phyloP scores from a whole-genome alignment of 1,140 invertebrate species.

The Eubasilissa regina region DNA sequence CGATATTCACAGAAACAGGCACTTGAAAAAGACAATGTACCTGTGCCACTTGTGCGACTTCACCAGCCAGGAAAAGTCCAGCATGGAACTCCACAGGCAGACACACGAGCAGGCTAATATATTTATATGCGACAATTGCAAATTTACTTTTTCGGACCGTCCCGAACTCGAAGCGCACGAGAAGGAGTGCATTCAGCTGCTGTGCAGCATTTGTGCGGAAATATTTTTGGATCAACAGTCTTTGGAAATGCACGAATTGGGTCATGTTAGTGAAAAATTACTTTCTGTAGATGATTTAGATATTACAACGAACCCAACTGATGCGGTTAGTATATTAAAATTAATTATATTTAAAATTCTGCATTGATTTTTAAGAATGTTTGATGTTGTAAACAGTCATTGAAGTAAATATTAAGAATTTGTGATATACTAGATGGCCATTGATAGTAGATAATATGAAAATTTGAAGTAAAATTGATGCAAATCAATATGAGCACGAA shows the following conservation, averaged over 20 bases:
- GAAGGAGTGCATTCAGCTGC: background rate
- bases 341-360: no score
- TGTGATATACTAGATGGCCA: no score
- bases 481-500: no score
- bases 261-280: background rate
- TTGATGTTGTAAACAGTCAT: no score
- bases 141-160: background rate
- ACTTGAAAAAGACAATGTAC: conserved; percentile 6
- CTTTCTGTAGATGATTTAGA: background rate
- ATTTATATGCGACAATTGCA: conserved; percentile 9
- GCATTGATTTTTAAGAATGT: no score
- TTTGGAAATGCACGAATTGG: conserved; percentile 6
- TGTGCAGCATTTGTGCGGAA: conserved; percentile 12
- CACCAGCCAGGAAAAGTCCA: conserved; percentile 5
- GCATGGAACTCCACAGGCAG: conserved; percentile 17
- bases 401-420: no score
- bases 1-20: conserved; percentile 10
- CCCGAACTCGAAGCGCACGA: background rate
- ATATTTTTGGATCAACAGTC: conserved; percentile 13
- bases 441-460: no score
- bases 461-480: no score
- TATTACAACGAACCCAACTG: background rate
- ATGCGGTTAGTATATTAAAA: background rate
- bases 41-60: conserved; percentile 32
- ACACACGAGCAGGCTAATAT: background rate